phyloP scores from a whole-genome alignment of 2,113 vertebrate genomes.

The Tamias sibiricus region DNA sequence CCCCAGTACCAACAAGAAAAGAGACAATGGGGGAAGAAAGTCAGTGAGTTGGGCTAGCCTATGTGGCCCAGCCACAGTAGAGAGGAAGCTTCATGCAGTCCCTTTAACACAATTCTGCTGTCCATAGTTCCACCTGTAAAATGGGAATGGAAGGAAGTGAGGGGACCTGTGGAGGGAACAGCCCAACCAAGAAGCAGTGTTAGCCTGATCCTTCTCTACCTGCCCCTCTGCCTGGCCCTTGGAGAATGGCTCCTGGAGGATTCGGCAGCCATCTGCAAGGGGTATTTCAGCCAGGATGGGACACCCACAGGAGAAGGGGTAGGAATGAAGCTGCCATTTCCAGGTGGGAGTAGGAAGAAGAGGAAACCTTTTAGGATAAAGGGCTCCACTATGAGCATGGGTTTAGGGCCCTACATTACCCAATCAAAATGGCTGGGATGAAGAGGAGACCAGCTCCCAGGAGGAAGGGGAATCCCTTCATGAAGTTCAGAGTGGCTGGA shows the following conservation, averaged over 20 bases:
- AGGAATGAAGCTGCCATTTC: not conserved
- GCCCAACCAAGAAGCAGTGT: not conserved
- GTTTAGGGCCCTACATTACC: slow-evolving; percentile 87
- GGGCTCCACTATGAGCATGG: not conserved
- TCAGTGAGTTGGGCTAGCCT: not conserved
- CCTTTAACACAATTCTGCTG: not conserved
- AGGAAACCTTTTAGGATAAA: not conserved
- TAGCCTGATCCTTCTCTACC: not conserved
- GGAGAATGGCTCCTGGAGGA: not conserved
- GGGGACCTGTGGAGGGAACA: not conserved
- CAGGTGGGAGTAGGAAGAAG: not conserved
- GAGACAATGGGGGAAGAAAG: not conserved
- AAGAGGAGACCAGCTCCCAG: slow-evolving; percentile 92
- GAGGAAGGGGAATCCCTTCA: slow-evolving; percentile 97
- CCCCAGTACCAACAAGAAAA: no score
- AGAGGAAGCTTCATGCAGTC: not conserved
- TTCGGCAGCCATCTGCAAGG: not conserved
- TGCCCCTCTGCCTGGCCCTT: not conserved
- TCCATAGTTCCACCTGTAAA: not conserved
- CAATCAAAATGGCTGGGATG: slow-evolving; percentile 92
- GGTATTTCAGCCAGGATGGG: not conserved
- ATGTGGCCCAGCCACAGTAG: not conserved
- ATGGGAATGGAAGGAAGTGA: not conserved
- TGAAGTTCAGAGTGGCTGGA: slow-evolving; percentile 92
- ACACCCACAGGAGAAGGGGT: not conserved